Conservation (phyloP, 2,797 vertebrate genomes). For the Pangasius djambal region DNA sequence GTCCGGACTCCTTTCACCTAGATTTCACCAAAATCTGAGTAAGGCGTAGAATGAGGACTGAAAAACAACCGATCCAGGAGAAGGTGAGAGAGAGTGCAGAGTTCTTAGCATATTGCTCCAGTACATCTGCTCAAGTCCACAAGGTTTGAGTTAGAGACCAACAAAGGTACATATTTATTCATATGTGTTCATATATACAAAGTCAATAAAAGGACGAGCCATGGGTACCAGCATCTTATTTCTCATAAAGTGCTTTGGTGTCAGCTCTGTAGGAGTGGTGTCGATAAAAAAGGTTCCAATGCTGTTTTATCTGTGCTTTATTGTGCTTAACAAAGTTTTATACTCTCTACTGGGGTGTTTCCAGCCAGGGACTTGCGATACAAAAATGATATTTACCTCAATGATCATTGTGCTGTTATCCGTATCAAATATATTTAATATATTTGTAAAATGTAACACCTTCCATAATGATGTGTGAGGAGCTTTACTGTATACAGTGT, state of each 20-base stretch:
- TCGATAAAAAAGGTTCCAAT: not conserved
- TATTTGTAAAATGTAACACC: not conserved
- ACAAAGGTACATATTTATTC: conserved; percentile 1
- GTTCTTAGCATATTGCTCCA: not conserved
- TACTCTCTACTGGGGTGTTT: not conserved
- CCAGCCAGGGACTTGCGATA: not conserved
- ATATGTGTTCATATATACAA: not conserved
- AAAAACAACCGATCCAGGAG: not conserved
- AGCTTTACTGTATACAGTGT: conserved; percentile 13
- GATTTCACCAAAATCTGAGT: not conserved
- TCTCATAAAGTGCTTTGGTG: conserved; percentile 8
- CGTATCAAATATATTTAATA: conserved; percentile 3
- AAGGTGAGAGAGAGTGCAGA: conserved; percentile 14
- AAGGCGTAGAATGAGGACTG: not conserved
- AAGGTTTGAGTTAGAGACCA: not conserved
- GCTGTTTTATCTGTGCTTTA: not conserved
- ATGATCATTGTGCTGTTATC: conserved; percentile 18
- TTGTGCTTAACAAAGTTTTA: not conserved
- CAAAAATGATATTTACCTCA: not conserved
- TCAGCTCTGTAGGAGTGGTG: not conserved
- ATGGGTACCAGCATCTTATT: not conserved
- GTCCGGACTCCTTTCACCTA: not conserved
- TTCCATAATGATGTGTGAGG: conserved; percentile 9
- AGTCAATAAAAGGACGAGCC: not conserved
- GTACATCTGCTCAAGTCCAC: conserved; percentile 29